These are phyloP conservation scores for Eupsittula cactorum DNA, from an alignment of 2,113 vertebrate species.

Conservation along the genomic window DNA sequence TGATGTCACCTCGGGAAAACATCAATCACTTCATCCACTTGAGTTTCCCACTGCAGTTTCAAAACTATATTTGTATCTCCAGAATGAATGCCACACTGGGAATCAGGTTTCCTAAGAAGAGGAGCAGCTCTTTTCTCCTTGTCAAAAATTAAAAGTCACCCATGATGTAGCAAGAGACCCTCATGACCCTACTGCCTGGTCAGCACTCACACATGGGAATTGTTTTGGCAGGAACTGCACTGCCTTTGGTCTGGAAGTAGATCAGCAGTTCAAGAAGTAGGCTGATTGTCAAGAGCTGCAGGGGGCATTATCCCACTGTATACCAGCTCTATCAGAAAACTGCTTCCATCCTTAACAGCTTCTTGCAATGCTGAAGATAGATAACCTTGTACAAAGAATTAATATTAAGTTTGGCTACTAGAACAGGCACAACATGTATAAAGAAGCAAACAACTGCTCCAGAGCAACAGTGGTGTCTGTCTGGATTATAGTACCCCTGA, in stretches of 20 bases:
- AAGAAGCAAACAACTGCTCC: background rate
- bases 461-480: fast-evolving
- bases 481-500: fast-evolving
- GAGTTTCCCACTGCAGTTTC: background rate
- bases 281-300: background rate
- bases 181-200: fast-evolving
- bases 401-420: background rate
- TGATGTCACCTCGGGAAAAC: background rate
- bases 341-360: background rate
- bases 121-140: background rate
- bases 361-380: background rate
- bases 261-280: background rate
- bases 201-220: fast-evolving
- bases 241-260: background rate
- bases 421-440: background rate
- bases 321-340: background rate
- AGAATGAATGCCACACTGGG: background rate
- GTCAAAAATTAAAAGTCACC: background rate
- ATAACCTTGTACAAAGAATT: fast-evolving
- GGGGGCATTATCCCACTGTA: background rate
- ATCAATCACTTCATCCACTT: background rate
- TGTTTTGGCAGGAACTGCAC: background rate
- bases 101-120: constrained; percentile 1
- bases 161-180: background rate
- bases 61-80: background rate